phyloP scores from a whole-genome alignment of 1,140 invertebrate species.

The Paralvinella palmiformis region DNA sequence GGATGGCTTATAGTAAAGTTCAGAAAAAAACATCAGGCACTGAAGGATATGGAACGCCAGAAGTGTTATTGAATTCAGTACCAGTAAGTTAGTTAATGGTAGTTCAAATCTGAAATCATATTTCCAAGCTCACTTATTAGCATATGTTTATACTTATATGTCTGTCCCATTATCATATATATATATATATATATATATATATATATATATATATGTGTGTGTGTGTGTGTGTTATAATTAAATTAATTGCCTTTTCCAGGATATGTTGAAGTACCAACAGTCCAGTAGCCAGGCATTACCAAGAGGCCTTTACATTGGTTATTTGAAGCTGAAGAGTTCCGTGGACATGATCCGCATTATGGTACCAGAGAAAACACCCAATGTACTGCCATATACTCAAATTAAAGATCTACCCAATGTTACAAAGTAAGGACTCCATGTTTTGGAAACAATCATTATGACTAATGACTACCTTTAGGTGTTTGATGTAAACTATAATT shows the following conservation, averaged over 20 bases:
- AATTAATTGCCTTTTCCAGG: slow-evolving; percentile 57
- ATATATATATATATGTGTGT: too few species aligned
- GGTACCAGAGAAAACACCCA: slow-evolving; percentile 81
- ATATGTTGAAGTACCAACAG: slow-evolving; percentile 89
- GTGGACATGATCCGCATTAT: slow-evolving; percentile 90
- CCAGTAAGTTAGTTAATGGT: slow-evolving; percentile 51
- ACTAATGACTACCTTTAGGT: too few species aligned
- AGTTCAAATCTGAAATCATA: neutral
- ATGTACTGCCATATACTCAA: slow-evolving; percentile 85
- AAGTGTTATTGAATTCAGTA: slow-evolving; percentile 75
- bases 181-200: too few species aligned
- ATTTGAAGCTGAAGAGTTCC: slow-evolving; percentile 90
- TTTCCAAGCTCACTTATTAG: neutral
- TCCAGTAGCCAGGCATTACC: slow-evolving; percentile 71
- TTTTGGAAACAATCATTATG: slow-evolving; percentile 1
- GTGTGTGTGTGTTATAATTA: too few species aligned
- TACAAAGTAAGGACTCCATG: slow-evolving; percentile 66
- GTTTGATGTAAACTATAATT: too few species aligned
- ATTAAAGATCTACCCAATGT: slow-evolving; percentile 91
- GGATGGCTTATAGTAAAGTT: slow-evolving; percentile 77
- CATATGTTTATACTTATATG: neutral
- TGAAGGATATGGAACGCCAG: slow-evolving; percentile 21
- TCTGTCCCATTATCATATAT: too few species aligned
- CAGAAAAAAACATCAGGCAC: slow-evolving; percentile 36
- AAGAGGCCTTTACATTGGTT: slow-evolving; percentile 86